Conservation (phyloP, 2,797 vertebrate species). For the Trichosurus vulpecula region DNA sequence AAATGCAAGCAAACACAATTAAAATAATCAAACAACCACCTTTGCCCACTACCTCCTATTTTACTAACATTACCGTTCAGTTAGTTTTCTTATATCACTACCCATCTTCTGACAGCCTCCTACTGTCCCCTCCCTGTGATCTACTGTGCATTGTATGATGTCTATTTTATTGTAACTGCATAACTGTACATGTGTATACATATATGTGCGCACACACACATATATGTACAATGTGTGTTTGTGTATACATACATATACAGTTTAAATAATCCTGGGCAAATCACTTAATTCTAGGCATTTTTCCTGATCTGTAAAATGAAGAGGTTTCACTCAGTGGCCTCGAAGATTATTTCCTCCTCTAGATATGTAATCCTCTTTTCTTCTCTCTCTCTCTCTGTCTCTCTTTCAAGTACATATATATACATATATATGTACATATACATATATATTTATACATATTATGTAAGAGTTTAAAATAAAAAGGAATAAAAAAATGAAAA, state of each 20-base stretch:
- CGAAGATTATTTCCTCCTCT: not conserved
- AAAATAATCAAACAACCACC: not conserved
- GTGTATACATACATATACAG: not conserved
- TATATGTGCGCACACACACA: not conserved
- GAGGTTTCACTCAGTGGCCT: not conserved
- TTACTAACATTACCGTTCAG: not conserved
- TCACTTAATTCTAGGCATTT: not conserved
- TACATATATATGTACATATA: too few relatives aligned
- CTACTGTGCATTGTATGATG: not conserved
- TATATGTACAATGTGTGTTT: not conserved
- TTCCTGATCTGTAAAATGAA: not conserved
- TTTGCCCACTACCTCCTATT: not conserved
- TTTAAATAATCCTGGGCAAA: not conserved
- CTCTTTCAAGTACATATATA: too few relatives aligned
- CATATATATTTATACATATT: too few relatives aligned
- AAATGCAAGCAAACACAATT: not conserved
- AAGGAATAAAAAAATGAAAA: too few relatives aligned
- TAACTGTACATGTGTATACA: not conserved
- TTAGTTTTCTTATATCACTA: not conserved
- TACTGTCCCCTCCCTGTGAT: too few relatives aligned
- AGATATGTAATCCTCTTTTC: not conserved
- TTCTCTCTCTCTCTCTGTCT: not conserved
- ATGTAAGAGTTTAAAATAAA: too few relatives aligned
- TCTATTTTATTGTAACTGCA: not conserved
- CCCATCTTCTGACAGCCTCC: not conserved